These are phyloP conservation scores for Hyperoplus immaculatus DNA, from an alignment of 2,797 vertebrate species.

Conservation along the genomic window DNA sequence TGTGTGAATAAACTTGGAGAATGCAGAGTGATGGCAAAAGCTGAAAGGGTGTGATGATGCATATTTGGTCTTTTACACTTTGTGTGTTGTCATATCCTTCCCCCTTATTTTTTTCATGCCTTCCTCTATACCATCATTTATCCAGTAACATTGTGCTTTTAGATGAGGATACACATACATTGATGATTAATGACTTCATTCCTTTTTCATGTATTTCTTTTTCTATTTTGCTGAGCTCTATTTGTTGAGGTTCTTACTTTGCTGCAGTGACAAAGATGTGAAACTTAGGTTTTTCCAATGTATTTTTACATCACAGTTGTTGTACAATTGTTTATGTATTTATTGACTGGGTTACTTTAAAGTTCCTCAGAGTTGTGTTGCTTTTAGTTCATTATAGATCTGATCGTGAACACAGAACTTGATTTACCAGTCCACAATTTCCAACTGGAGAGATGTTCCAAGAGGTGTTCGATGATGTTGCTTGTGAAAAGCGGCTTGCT, in stretches of 20 bases:
- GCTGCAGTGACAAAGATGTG: not conserved
- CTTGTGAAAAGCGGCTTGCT: not conserved
- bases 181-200: not conserved
- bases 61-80: not conserved
- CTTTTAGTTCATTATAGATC: too few relatives aligned
- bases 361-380: not conserved
- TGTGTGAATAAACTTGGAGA: not conserved
- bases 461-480: not conserved
- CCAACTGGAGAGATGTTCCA: not conserved
- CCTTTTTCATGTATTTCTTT: too few relatives aligned
- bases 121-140: too few relatives aligned
- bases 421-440: not conserved
- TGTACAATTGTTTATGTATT: too few relatives aligned
- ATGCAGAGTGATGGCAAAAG: not conserved
- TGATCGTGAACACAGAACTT: not conserved
- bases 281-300: not conserved
- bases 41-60: not conserved
- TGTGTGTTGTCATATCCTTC: not conserved
- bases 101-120: not conserved
- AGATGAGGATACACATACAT: not conserved
- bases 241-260: not conserved
- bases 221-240: not conserved
- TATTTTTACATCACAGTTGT: not conserved
- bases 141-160: not conserved
- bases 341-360: too few relatives aligned